phyloP scores from a whole-genome alignment of 2,888 invertebrate genomes.

The Catocala sponsa region DNA sequence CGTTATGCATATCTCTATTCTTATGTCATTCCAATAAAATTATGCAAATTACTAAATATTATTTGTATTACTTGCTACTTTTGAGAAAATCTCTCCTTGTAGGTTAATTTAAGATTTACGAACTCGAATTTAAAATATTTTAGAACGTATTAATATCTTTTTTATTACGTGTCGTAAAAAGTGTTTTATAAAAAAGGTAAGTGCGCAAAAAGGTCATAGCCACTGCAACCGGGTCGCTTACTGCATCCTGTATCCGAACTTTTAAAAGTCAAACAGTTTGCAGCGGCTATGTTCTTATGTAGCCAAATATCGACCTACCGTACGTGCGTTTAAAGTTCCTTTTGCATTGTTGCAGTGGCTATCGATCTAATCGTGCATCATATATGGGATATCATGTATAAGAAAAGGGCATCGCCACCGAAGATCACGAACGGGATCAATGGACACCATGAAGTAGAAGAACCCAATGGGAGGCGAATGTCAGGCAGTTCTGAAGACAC shows the following conservation, averaged over 20 bases:
- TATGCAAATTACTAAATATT: too few relatives aligned
- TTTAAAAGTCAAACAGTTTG: conserved; percentile 61
- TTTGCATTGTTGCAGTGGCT: conserved; percentile 96
- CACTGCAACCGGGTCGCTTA: conserved; percentile 80
- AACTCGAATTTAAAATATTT: too few relatives aligned
- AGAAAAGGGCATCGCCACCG: conserved; percentile 70
- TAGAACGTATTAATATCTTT: neutral
- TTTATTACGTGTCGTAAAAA: conserved; percentile 4
- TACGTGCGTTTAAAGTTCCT: conserved; percentile 46
- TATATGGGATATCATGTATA: conserved; percentile 97
- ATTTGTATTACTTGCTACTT: too few relatives aligned
- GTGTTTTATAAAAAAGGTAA: conserved; percentile 59
- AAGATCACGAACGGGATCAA: conserved; percentile 75
- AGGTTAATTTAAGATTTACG: too few relatives aligned
- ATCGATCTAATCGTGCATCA: conserved; percentile 99
- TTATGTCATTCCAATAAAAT: too few relatives aligned
- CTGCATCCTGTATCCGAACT: conserved; percentile 48
- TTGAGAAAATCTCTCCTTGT: too few relatives aligned
- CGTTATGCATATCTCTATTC: too few relatives aligned
- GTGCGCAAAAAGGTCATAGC: conserved; percentile 78
- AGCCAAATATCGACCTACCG: conserved; percentile 64
- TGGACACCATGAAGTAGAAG: conserved; percentile 73
- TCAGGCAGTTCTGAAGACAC: conserved; percentile 85
- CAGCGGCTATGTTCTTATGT: conserved; percentile 88
- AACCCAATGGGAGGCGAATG: conserved; percentile 69